phyloP scores from a whole-genome alignment of 1,140 invertebrate species.

The Bacillus rossius region DNA sequence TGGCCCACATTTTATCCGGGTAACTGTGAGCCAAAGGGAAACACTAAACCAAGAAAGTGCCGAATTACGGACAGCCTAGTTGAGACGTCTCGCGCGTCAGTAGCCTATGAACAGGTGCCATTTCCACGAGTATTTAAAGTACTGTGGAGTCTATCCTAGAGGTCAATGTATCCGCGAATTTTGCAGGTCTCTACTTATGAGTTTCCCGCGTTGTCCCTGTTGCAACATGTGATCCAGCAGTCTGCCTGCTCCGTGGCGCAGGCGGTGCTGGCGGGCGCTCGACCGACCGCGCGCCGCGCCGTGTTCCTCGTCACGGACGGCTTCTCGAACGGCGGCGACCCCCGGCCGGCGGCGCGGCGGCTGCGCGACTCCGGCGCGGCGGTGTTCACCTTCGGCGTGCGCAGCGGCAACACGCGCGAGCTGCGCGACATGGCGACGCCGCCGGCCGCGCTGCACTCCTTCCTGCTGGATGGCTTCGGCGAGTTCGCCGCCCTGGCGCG shows the following conservation, averaged over 20 bases:
- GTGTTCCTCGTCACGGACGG: conserved; percentile 67
- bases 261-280: conserved; percentile 49
- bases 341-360: conserved; percentile 49
- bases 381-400: conserved; percentile 60
- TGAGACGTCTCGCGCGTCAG: too few species aligned
- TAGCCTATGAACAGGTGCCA: too few species aligned
- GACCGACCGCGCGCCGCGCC: conserved; percentile 51
- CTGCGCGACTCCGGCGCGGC: conserved; percentile 48
- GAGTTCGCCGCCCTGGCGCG: conserved; percentile 66
- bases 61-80: too few species aligned
- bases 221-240: too few species aligned
- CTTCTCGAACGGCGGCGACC: conserved; percentile 67
- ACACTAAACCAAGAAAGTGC: too few species aligned
- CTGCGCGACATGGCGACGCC: conserved; percentile 58
- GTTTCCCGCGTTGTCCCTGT: too few species aligned
- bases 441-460: conserved; percentile 58
- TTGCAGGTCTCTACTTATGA: too few species aligned
- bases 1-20: too few species aligned
- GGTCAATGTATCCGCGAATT: too few species aligned
- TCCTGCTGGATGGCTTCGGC: conserved; percentile 62
- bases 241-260: conserved; percentile 55
- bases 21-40: too few species aligned
- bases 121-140: too few species aligned
- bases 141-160: too few species aligned
- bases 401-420: conserved; percentile 59